phyloP scores from a whole-genome alignment of 2,888 invertebrate genomes.

The Chaetogeoica ovagalla region DNA sequence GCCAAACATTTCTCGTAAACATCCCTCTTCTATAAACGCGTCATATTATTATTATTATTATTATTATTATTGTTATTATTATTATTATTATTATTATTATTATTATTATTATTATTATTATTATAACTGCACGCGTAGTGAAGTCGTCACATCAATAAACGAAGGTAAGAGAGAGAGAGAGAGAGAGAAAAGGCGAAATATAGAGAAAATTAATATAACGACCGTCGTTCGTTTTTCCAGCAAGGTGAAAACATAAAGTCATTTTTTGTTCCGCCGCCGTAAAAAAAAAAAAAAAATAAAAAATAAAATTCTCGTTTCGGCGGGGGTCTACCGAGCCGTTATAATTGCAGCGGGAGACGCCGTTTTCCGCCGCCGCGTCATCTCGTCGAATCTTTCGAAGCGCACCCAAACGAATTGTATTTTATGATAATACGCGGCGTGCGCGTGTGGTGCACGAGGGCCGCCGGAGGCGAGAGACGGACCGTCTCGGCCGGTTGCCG shows the following conservation, averaged over 20 bases:
- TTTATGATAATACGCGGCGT: not conserved
- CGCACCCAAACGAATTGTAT: constrained; percentile 9
- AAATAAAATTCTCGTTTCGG: constrained; percentile 14
- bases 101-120: too few relatives aligned
- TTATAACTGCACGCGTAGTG: not conserved
- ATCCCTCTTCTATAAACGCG: too few relatives aligned
- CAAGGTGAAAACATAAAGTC: constrained; percentile 34
- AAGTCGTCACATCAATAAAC: not conserved
- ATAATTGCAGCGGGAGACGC: constrained; percentile 39
- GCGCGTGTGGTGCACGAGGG: not conserved
- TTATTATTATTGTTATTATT: too few relatives aligned
- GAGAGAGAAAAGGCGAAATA: too few relatives aligned
- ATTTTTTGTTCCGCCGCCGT: not conserved
- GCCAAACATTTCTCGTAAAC: too few relatives aligned
- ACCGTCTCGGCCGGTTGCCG: constrained; percentile 9
- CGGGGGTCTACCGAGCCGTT: constrained; percentile 43
- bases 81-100: too few relatives aligned
- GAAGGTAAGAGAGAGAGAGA: not conserved
- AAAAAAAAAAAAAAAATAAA: not conserved
- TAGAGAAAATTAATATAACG: constrained; percentile 24
- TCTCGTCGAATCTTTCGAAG: constrained; percentile 25
- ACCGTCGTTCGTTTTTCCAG: not conserved
- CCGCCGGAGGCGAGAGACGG: not conserved
- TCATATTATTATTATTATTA: too few relatives aligned
- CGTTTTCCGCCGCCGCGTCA: not conserved